These are phyloP conservation scores for Melopsittacus undulatus DNA, from an alignment of 2,797 vertebrate species.

Conservation along the genomic window DNA sequence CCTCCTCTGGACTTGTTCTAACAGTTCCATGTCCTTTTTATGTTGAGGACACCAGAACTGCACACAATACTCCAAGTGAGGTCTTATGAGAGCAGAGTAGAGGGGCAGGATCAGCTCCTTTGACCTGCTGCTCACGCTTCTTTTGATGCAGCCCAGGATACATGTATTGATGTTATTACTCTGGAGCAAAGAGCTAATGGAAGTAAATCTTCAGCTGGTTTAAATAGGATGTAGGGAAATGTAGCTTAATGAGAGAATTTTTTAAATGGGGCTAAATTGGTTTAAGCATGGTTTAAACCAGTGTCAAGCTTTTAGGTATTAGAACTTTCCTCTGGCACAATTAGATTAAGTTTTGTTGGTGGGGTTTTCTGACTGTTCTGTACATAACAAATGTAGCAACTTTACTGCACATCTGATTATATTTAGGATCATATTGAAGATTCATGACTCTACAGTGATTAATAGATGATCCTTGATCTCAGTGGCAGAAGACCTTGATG, in stretches of 20 bases:
- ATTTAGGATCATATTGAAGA: background rate
- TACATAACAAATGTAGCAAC: background rate
- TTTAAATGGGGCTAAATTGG: background rate
- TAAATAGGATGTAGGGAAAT: background rate
- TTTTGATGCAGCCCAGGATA: background rate
- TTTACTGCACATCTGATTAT: background rate
- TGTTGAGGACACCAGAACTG: no score
- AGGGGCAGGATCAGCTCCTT: no score
- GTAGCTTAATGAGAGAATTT: background rate
- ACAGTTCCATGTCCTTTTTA: no score
- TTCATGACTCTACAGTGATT: background rate
- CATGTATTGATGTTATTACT: background rate
- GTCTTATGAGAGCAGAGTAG: no score
- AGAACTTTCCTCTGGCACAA: background rate
- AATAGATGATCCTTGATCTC: background rate
- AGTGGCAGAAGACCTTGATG: background rate
- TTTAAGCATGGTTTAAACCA: slow-evolving; percentile 31
- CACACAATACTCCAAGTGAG: no score
- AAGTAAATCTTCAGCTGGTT: background rate
- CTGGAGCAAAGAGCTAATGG: background rate
- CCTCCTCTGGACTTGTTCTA: no score
- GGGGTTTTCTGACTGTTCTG: background rate
- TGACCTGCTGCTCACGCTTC: no score
- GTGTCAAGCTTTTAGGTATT: background rate
- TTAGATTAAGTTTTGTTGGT: background rate